These are phyloP conservation scores for Mesoclemmys tuberculata DNA, from an alignment of 2,113 vertebrate genomes.

Conservation along the genomic window DNA sequence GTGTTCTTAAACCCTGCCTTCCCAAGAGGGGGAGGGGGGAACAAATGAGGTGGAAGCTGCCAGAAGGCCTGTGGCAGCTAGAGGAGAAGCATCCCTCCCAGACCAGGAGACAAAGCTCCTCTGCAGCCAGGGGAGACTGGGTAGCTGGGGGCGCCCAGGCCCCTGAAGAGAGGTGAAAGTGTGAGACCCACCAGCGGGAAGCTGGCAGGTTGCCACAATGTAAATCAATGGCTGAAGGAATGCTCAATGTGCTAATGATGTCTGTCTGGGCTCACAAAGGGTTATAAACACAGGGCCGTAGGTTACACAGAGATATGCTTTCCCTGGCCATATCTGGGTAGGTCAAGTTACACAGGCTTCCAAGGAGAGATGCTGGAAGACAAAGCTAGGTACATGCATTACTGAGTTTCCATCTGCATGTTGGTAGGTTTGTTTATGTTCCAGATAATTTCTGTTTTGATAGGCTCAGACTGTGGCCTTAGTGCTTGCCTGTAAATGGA, in stretches of 20 bases:
- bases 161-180: too few species aligned
- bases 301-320: neutral
- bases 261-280: neutral
- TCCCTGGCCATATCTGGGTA: neutral
- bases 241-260: neutral
- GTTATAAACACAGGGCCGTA: neutral
- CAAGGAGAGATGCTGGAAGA: neutral
- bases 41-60: too few species aligned
- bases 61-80: too few species aligned
- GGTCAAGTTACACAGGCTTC: neutral
- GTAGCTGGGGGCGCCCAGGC: too few species aligned
- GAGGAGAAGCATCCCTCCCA: too few species aligned
- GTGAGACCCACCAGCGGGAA: too few species aligned
- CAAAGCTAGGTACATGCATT: neutral
- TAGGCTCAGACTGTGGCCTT: neutral
- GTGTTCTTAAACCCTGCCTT: too few species aligned
- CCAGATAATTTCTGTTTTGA: neutral
- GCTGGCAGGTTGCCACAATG: too few species aligned
- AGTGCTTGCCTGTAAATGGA: neutral
- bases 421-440: fast-evolving
- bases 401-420: neutral
- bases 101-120: too few species aligned
- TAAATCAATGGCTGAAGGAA: neutral
- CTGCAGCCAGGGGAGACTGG: too few species aligned
- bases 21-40: too few species aligned